A percentile compares a stretch with the other conserved stretches of the same genome.
phyloP scores from a whole-genome alignment of 2,888 invertebrate species.

The Nezara viridula region DNA sequence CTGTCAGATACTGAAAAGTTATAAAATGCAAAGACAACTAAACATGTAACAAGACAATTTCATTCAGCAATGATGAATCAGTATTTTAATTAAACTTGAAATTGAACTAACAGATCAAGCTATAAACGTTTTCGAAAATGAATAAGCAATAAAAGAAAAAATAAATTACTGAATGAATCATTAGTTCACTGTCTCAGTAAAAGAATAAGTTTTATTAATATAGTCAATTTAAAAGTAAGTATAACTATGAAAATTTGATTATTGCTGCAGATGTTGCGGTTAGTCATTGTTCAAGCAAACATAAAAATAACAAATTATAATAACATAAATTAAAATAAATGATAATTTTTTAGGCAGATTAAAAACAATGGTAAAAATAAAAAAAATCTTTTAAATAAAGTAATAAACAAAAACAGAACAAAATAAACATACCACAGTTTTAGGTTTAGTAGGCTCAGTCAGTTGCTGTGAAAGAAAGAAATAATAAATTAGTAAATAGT shows the following conservation, averaged over 20 bases:
- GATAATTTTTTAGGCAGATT: neutral
- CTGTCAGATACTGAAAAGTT: no score
- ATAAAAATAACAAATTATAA: slow-evolving; percentile 37
- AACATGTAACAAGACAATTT: no score
- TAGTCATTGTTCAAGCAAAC: neutral
- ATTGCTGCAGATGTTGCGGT: neutral
- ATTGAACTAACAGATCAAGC: no score
- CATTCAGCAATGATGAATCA: no score
- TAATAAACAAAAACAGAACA: slow-evolving; percentile 67
- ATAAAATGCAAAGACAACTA: no score
- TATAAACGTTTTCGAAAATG: no score
- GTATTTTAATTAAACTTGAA: no score
- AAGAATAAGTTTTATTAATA: neutral
- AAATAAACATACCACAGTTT: slow-evolving; percentile 75
- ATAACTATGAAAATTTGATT: neutral
- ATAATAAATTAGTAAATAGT: slow-evolving; percentile 54
- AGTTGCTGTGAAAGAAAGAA: slow-evolving; percentile 68
- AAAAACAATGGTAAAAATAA: slow-evolving; percentile 51
- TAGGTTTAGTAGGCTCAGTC: slow-evolving; percentile 75
- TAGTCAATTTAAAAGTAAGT: neutral
- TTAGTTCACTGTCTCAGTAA: neutral
- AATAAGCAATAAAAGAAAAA: neutral
- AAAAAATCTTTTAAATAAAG: slow-evolving; percentile 59
- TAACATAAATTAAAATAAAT: slow-evolving; percentile 37
- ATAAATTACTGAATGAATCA: neutral